Conservation (phyloP, 2,888 invertebrate genomes). For the Melinopterus prodromus region DNA sequence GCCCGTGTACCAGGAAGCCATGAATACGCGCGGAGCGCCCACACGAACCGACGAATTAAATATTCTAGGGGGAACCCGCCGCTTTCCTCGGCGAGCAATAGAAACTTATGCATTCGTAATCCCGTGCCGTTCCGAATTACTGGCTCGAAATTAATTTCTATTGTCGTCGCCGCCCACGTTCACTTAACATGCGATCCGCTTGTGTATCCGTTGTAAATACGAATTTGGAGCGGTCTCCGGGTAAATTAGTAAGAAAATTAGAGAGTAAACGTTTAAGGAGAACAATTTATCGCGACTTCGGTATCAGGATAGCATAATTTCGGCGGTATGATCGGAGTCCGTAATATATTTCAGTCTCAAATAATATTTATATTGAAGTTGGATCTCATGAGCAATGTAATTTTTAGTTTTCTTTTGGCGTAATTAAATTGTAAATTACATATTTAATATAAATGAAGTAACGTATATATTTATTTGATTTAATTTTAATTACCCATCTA, state of each 20-base stretch:
- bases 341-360: neutral
- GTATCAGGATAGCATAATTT: neutral
- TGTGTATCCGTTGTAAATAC: neutral
- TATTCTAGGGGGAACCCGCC: neutral
- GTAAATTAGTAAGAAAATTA: conserved; percentile 4
- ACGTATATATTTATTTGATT: too few relatives aligned
- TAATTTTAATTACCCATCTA: too few relatives aligned
- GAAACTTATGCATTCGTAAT: neutral
- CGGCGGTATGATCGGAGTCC: neutral
- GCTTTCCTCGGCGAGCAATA: neutral
- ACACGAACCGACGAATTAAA: neutral
- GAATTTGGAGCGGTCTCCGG: neutral
- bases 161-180: neutral
- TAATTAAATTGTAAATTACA: too few relatives aligned
- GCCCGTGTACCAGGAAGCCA: neutral
- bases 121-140: neutral
- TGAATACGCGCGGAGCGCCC: neutral
- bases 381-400: too few relatives aligned
- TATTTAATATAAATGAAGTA: too few relatives aligned
- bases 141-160: conserved; percentile 4
- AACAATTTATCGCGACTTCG: neutral
- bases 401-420: too few relatives aligned
- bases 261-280: neutral
- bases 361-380: neutral
- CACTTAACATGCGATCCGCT: neutral